Evolutionary conservation across 2,888 invertebrate species (phyloP), one percentile per base, ranked within the genome.

Genomic region (Oxycera nigricornis): DNA sequence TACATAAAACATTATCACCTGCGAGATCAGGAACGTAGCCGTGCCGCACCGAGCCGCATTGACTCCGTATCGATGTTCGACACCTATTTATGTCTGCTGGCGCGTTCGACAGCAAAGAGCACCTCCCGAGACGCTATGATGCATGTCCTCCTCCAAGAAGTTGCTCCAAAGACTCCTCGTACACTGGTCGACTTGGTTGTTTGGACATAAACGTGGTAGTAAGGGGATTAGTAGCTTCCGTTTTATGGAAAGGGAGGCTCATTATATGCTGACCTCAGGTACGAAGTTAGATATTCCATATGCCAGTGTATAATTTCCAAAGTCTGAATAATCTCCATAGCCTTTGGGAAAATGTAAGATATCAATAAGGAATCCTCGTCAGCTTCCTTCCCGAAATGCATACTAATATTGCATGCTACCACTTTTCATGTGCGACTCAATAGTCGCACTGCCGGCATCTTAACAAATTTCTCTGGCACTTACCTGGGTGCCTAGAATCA

Each of bases 1-100:
- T 70, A 70, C 52, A 70, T 52, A 70, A 35, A 70, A 70, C 52
- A 70, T 70, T 70, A 70, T 70, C 70, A 52, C 70, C 31, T 70
- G 55, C 30, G 70, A 70, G 52, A 70, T 70, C 70, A 52, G 52
- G 70, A 55, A 55, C 30, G 70, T 30, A 46, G 52, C 41, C 41
- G 22, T 65, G 35, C 28, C 70, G 30, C 50, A 67, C 52, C 14
- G 11, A 26, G 31, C 52, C 22, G 55, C 31, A 52, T 52, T 52
- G 55, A 20, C 22, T 52, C 55, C 22, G 55, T 55, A 70, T 70
- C 70, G 70, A 70, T 52, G 55, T 70, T 70, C 70, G 52, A 52
- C 70, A 70, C 70, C 55, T 70, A 70, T 70, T 70, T 70, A 70
- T 68, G 50, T 68, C 68, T 46, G 28, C 26, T 22, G 52, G 65